Evolutionary conservation across 2,888 invertebrate genomes (phyloP), one percentile per base, ranked within the genome.

Genomic region (Acanthoscelides obtectus): DNA sequence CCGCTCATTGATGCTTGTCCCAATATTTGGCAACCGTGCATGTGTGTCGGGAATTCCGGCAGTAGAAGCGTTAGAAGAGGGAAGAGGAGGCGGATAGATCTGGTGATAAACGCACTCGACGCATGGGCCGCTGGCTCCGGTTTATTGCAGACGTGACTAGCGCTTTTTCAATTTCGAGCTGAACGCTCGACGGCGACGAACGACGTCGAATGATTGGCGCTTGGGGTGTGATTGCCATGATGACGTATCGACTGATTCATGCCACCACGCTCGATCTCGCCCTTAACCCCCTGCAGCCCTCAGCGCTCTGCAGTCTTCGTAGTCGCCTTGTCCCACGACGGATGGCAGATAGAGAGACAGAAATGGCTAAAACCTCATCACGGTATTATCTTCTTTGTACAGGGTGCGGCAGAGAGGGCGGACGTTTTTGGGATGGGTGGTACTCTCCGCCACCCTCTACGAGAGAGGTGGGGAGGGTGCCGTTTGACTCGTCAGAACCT

Each of bases 141-240:
- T 85, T 86, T 86, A 85, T 85, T 86, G 85, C 84, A 83, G 83
- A 84, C 85, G 85, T 85, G 86, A 84, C 84, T 85, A 84, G 84
- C 85, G 85, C 84, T 85, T 86, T 86, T 86, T 85, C 86, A 86
- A 86, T 86, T 86, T 85, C 84, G 84, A 82, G 82, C 83, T 80
- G 82, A 81, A 45, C 45, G 12, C 45, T 45, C 45, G 45, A 45
- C 45, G 45, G 5, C 45, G 45, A 45, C 45, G 45, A 45, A 45
- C 45, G 45, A 45, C 12, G 83, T 82, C 82, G 84, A 84, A 84
- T 85, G 85, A 86, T 86, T 85, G 85, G 84, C 85, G 85, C 85
- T 86, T 80, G 82, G 86, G 86, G 85, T 85, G 85, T 84, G 85
- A 85, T 85, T 86, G 85, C 84, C 84, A 82, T 82, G 85, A 85